These are phyloP conservation scores for Paraplagusia blochii DNA, from an alignment of 2,113 vertebrate genomes.

Conservation along the genomic window DNA sequence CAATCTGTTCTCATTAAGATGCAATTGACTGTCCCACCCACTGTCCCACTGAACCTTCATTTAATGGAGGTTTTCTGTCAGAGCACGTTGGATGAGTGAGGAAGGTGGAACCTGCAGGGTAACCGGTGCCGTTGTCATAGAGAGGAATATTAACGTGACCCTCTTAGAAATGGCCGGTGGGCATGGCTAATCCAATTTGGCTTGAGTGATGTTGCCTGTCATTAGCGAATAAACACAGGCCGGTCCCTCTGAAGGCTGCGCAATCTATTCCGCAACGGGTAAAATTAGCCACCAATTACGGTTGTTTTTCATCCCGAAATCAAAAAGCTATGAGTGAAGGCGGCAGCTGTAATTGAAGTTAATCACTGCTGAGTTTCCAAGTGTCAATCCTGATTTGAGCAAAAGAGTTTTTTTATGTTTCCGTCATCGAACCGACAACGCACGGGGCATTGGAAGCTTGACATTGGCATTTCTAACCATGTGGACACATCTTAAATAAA, in stretches of 20 bases:
- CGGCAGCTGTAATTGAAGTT: constrained; percentile 39
- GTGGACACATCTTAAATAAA: constrained; percentile 4
- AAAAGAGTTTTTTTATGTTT: constrained; percentile 10
- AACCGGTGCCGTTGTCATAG: constrained; percentile 25
- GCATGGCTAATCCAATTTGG: constrained; percentile 64
- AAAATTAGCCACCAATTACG: constrained; percentile 70
- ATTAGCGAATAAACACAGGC: constrained; percentile 60
- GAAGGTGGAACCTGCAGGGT: background rate
- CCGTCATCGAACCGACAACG: background rate
- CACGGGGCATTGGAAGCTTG: background rate
- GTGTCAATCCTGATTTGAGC: constrained; percentile 33
- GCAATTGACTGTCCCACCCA: constrained; percentile 14
- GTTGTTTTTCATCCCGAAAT: constrained; percentile 53
- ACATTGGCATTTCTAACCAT: constrained; percentile 5
- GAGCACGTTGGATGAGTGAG: constrained; percentile 8
- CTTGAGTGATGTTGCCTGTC: constrained; percentile 69
- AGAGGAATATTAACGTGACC: constrained; percentile 60
- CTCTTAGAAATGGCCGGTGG: constrained; percentile 59
- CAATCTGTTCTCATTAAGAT: constrained; percentile 32
- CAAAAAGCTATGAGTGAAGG: constrained; percentile 24
- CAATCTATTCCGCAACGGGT: constrained; percentile 53
- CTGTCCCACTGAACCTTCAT: background rate
- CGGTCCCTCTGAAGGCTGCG: constrained; percentile 50
- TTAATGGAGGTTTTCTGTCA: background rate
- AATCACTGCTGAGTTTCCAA: constrained; percentile 39